Evolutionary conservation across 2,888 invertebrate genomes (phyloP).

Genomic region (Tenthredo mesomela): DNA sequence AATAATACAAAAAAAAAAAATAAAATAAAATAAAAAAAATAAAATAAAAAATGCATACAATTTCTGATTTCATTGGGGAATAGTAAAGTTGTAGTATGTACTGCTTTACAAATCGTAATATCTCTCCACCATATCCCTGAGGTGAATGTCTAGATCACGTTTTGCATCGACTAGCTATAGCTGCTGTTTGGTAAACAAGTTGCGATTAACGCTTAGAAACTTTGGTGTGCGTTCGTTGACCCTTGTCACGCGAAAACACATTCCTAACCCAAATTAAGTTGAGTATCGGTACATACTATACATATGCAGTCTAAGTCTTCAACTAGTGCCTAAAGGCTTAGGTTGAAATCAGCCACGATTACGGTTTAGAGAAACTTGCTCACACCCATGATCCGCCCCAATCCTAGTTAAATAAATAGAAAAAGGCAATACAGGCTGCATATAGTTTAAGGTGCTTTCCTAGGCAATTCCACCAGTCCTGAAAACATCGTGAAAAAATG

Average conservation of each 20-base stretch:
- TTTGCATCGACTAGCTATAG: conserved; percentile 22
- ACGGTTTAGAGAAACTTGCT: conserved; percentile 38
- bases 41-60: not conserved
- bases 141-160: conserved; percentile 49
- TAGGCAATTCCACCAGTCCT: no score
- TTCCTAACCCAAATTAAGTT: conserved; percentile 52
- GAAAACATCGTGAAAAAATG: no score
- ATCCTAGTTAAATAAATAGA: not conserved
- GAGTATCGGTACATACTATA: not conserved
- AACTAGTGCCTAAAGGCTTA: not conserved
- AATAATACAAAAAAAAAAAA: no score
- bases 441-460: no score
- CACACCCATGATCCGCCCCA: conserved; percentile 13
- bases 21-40: no score
- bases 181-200: conserved; percentile 52
- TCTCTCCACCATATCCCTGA: not conserved
- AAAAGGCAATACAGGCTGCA: not conserved
- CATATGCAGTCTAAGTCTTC: not conserved
- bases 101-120: not conserved
- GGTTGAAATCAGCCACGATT: conserved; percentile 12
- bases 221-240: conserved; percentile 44
- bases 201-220: conserved; percentile 53
- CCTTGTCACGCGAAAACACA: conserved; percentile 49
- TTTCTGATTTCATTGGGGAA: not conserved
- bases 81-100: not conserved